A percentile compares a stretch with the other conserved stretches of the same genome.
Evolutionary conservation across 2,797 vertebrate genomes (phyloP).

Genomic region (Phyllotis vaccarum): DNA sequence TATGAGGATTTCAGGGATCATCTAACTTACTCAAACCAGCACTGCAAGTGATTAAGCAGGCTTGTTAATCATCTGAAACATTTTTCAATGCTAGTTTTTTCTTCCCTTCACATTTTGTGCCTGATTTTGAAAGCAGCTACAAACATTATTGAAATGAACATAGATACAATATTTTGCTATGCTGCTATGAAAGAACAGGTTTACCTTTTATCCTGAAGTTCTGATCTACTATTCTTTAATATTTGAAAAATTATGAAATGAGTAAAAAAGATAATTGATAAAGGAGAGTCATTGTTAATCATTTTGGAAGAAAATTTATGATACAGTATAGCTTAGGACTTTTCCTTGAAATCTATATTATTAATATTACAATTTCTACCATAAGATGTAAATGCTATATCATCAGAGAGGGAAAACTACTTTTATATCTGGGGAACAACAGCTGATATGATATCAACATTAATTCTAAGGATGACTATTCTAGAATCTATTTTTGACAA

Average conservation of each 20-base stretch:
- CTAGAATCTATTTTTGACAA: conserved; percentile 16
- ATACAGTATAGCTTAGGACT: neutral
- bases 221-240: conserved; percentile 20
- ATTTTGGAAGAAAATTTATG: conserved; percentile 39
- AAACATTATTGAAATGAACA: conserved; percentile 30
- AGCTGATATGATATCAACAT: neutral
- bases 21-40: neutral
- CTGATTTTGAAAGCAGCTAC: neutral
- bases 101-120: neutral
- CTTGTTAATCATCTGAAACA: neutral
- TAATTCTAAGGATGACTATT: neutral
- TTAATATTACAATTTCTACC: neutral
- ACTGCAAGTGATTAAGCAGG: neutral
- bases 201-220: conserved; percentile 37
- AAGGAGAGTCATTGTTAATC: neutral
- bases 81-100: neutral
- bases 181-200: neutral
- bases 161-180: conserved; percentile 12
- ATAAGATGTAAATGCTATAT: conserved; percentile 7
- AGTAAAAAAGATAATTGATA: conserved; percentile 10
- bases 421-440: neutral
- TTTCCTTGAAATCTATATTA: conserved; percentile 33
- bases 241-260: neutral
- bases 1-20: neutral
- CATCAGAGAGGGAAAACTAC: neutral